Evolutionary conservation across 1,140 invertebrate genomes (phyloP), one percentile per base, ranked within the genome.

Genomic region (Parapsyche elsis): DNA sequence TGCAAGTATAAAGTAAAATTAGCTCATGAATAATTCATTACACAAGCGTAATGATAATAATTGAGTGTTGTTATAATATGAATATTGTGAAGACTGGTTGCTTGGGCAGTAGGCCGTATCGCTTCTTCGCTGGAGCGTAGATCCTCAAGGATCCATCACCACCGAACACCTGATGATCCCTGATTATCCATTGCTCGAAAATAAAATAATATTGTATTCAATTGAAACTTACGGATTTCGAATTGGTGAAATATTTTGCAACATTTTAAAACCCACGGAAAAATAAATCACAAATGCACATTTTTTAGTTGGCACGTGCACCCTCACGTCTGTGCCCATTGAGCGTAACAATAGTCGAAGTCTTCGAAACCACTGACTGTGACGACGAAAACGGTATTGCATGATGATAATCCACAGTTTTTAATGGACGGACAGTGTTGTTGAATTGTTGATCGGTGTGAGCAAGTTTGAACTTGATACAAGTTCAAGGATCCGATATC

Each of bases 71-170:
- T 67, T 67, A 67, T n/a, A 67, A 12, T 77, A 64, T 64, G n/a
- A n/a, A n/a, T 77, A 77, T 64, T 77, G 46, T 45, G 57, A 77
- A 77, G 75, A 77, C 57, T 19, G 57, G 74, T 76, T 76, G 74
- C 49, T 61, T 75, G 74, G 16, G 2, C 75, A n/a, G 75, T 57
- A 77, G 30, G 26, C 57, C 75, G 75, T 77, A 45, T 77, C 75
- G 7, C 10, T 19, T 45, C 38, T 77, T 77, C 75, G 64, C 57
- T 77, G 26, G 59, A 64, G 75, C 75, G 53, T 64, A 77, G 19
- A 53, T 77, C 75, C 75, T 77, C 1, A 26, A 44, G 53, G 57
- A 64, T 64, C 75, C 14, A 24, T 45, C 59, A 67, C 14, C 9
- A 21, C 23, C 24, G 7, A 26, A 9, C 64, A 61, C 59, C 21